phyloP scores from a whole-genome alignment of 2,888 invertebrate genomes.

The Pandemis heparana region DNA sequence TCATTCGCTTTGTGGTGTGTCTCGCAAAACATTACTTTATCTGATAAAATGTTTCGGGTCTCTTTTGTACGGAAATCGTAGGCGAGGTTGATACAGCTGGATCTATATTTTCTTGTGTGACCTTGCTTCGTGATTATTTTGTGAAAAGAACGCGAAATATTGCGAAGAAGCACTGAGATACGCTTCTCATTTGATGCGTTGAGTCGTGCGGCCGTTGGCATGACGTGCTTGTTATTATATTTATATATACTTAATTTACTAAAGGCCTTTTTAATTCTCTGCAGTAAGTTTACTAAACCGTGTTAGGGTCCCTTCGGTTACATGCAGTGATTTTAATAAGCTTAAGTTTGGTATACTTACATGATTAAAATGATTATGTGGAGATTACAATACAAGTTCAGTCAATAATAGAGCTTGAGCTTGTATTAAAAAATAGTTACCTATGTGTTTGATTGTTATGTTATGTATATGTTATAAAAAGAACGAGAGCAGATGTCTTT shows the following conservation, averaged over 20 bases:
- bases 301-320: neutral
- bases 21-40: constrained; percentile 48
- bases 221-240: neutral
- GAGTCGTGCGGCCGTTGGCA: too few relatives aligned
- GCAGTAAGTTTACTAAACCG: neutral
- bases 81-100: neutral
- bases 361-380: too few relatives aligned
- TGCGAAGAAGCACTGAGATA: neutral
- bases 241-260: too few relatives aligned
- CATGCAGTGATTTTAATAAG: too few relatives aligned
- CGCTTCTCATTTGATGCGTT: neutral
- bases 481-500: too few relatives aligned
- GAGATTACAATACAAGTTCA: too few relatives aligned
- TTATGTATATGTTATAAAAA: too few relatives aligned
- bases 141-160: constrained; percentile 2
- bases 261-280: neutral
- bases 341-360: too few relatives aligned
- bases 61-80: neutral
- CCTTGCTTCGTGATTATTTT: neutral
- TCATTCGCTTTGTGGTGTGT: constrained; percentile 50
- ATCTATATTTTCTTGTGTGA: constrained; percentile 14
- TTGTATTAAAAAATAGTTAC: too few relatives aligned
- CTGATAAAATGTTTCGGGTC: neutral
- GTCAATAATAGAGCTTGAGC: too few relatives aligned
- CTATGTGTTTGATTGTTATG: too few relatives aligned